These are phyloP conservation scores for Rhipidura dahli DNA, from an alignment of 2,113 vertebrate species.

Conservation along the genomic window DNA sequence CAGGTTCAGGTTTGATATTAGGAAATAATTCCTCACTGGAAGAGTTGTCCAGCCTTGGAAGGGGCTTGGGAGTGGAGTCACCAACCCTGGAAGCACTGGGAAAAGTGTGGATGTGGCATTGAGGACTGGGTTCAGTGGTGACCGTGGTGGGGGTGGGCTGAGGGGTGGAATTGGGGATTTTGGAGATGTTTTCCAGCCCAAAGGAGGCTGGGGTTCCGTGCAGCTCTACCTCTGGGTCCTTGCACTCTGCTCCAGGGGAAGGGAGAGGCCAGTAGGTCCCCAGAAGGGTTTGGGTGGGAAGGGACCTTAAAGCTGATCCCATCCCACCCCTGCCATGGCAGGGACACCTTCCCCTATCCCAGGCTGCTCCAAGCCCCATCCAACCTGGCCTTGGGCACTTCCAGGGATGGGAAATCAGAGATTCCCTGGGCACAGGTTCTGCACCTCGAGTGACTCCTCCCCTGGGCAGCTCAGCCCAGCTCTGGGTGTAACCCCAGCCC, in stretches of 20 bases:
- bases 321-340: background rate
- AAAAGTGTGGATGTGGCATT: accelerated
- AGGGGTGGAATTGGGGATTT: background rate
- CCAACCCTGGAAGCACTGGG: too few relatives aligned
- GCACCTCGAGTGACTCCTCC: too few relatives aligned
- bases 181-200: background rate
- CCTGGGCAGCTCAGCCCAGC: background rate
- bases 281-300: background rate
- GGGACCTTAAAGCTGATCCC: background rate
- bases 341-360: background rate
- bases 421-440: background rate
- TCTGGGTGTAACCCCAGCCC: accelerated
- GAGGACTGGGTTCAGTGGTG: background rate
- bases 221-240: too few relatives aligned
- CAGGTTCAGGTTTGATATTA: background rate
- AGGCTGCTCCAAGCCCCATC: background rate
- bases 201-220: accelerated
- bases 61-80: background rate
- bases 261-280: background rate
- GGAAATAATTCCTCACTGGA: background rate
- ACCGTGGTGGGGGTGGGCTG: background rate
- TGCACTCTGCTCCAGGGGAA: background rate
- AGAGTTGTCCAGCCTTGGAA: background rate
- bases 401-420: background rate
- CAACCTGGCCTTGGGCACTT: accelerated